These are phyloP conservation scores for Euplexia lucipara DNA, from an alignment of 2,888 invertebrate species.

Conservation along the genomic window DNA sequence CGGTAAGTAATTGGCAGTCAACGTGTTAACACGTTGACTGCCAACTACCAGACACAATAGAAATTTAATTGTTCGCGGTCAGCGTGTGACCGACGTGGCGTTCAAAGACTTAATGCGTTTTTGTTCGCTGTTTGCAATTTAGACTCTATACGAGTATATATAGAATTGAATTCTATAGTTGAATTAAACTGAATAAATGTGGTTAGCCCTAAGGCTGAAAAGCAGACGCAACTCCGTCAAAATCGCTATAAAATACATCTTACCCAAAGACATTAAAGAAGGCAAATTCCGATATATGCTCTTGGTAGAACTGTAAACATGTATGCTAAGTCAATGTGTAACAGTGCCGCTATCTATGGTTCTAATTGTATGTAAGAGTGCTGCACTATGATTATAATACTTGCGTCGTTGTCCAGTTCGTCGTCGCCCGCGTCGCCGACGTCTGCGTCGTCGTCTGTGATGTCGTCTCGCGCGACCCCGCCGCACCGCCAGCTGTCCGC, in stretches of 20 bases:
- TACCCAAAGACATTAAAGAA: neutral
- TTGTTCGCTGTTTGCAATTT: neutral
- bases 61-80: too few species aligned
- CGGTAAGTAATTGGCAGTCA: too few species aligned
- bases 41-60: too few species aligned
- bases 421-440: conserved; percentile 95
- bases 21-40: too few species aligned
- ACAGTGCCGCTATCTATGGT: conserved; percentile 33
- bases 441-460: conserved; percentile 96
- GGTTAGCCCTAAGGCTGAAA: too few species aligned
- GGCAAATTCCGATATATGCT: neutral
- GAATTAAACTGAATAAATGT: too few species aligned
- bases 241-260: too few species aligned
- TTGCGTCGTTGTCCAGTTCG: conserved; percentile 84
- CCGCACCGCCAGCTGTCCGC: conserved; percentile 73
- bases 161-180: too few species aligned
- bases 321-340: conserved; percentile 39
- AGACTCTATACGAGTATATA: too few species aligned
- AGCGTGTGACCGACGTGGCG: too few species aligned
- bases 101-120: too few species aligned
- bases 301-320: conserved; percentile 7
- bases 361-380: neutral
- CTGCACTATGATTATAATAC: conserved; percentile 13
- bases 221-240: too few species aligned
- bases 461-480: conserved; percentile 93